Evolutionary conservation across 2,113 vertebrate species (phyloP).

Genomic region (Dasypus novemcinctus): DNA sequence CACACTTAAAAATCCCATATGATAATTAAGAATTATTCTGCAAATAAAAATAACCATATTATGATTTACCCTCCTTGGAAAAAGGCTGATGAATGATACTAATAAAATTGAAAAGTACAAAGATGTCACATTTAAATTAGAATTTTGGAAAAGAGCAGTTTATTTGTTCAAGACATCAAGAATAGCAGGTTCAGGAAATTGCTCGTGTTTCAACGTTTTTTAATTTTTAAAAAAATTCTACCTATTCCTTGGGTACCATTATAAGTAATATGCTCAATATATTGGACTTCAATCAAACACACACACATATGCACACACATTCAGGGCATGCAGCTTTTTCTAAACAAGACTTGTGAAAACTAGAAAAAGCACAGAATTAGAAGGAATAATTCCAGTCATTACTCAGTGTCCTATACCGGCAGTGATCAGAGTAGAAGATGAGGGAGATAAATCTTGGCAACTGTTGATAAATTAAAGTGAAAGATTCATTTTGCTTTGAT

Average conservation of each 20-base stretch:
- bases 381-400: neutral
- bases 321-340: neutral
- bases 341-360: neutral
- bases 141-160: neutral
- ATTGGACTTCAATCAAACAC: neutral
- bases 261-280: neutral
- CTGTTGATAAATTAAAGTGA: neutral
- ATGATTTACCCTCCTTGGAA: neutral
- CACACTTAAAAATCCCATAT: neutral
- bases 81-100: neutral
- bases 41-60: neutral
- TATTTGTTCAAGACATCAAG: neutral
- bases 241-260: neutral
- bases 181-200: neutral
- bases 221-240: neutral
- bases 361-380: neutral
- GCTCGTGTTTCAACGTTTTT: neutral
- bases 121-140: neutral
- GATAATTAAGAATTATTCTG: constrained; percentile 22
- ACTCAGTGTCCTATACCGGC: neutral
- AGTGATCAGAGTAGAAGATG: neutral
- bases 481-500: neutral
- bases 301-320: no score
- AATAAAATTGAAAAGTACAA: neutral
- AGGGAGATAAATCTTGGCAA: neutral